phyloP scores from a whole-genome alignment of 2,888 invertebrate species.

The Thecocarcelia acutangulata region DNA sequence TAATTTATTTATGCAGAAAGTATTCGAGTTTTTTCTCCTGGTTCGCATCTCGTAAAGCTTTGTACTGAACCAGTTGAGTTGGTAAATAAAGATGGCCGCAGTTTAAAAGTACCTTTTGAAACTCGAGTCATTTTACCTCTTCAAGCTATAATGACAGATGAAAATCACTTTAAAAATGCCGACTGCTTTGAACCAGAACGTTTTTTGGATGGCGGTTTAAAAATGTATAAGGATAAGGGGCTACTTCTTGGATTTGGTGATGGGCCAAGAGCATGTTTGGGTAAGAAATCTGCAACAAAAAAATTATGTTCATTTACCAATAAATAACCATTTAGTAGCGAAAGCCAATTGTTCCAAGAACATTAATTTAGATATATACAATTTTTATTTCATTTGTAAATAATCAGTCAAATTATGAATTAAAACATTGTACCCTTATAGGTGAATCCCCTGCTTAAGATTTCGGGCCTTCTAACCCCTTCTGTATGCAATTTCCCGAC shows the following conservation, averaged over 20 bases:
- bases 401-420: no score
- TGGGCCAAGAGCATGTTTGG: slow-evolving; percentile 68
- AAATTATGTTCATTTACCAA: not conserved
- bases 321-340: not conserved
- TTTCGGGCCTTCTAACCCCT: no score
- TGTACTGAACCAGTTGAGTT: slow-evolving; percentile 76
- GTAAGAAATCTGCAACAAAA: slow-evolving; percentile 37
- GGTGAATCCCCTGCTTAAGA: no score
- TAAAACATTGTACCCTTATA: no score
- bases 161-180: slow-evolving; percentile 74
- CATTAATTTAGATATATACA: no score
- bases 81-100: slow-evolving; percentile 74
- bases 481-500: no score
- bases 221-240: slow-evolving; percentile 66
- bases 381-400: no score
- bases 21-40: slow-evolving; percentile 76
- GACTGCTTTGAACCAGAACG: slow-evolving; percentile 74
- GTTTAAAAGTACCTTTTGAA: slow-evolving; percentile 72
- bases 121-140: slow-evolving; percentile 74
- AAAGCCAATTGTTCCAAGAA: no score
- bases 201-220: slow-evolving; percentile 73
- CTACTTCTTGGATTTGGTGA: slow-evolving; percentile 63
- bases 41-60: slow-evolving; percentile 71
- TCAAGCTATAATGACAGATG: slow-evolving; percentile 74
- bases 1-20: no score